Percentiles rank a stretch among this genome's conserved stretches.
phyloP scores from a whole-genome alignment of 2,113 vertebrate genomes.

The Petroica traversi region DNA sequence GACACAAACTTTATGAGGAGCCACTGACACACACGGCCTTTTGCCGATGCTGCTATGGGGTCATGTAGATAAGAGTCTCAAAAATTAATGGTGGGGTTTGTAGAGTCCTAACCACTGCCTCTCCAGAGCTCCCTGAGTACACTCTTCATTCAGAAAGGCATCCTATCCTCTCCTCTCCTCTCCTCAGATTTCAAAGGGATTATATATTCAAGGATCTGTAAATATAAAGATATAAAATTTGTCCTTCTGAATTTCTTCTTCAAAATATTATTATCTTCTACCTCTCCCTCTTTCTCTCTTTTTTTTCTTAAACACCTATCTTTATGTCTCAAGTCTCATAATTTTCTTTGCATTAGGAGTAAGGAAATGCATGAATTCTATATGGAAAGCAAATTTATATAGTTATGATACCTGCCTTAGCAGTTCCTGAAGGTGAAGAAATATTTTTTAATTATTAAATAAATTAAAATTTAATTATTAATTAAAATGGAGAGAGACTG shows the following conservation, averaged over 20 bases:
- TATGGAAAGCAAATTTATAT: not conserved
- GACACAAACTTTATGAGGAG: not conserved
- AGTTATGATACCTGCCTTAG: not conserved
- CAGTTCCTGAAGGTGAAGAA: not conserved
- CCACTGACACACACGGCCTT: not conserved
- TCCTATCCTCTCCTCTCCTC: not conserved
- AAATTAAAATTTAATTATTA: not conserved
- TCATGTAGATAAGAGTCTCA: not conserved
- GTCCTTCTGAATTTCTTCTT: not conserved
- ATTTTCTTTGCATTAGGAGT: not conserved
- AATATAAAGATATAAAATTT: not conserved
- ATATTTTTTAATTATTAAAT: not conserved
- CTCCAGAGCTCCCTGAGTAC: not conserved
- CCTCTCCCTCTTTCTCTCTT: not conserved
- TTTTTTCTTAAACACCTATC: not conserved
- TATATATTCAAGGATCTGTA: not conserved
- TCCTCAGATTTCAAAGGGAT: not conserved
- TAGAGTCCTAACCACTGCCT: not conserved
- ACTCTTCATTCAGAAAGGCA: not conserved
- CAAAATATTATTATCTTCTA: not conserved
- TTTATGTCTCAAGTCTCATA: not conserved
- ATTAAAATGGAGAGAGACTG: not conserved
- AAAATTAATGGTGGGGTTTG: not conserved
- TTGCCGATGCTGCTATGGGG: rapidly evolving
- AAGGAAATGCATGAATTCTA: not conserved